Percentiles rank a stretch among this genome's conserved stretches.
Evolutionary conservation across 2,113 vertebrate genomes (phyloP).

Genomic region (Genyomyrus donnyi): DNA sequence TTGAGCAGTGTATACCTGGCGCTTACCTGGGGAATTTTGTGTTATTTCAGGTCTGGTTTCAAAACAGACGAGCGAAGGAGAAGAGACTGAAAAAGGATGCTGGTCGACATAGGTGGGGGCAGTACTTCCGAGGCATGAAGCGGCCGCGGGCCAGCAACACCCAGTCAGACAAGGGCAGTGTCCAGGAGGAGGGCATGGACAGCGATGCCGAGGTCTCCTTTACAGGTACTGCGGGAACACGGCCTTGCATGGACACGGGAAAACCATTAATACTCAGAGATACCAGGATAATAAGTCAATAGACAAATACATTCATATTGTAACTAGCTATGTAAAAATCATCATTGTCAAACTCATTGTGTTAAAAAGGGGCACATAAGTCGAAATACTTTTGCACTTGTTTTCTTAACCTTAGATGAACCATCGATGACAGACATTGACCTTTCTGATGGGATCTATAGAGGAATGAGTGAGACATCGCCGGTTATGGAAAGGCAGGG

Average conservation of each 20-base stretch:
- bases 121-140: slow-evolving; percentile 92
- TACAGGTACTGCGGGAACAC: slow-evolving; percentile 64
- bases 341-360: not conserved
- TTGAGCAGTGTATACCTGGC: not conserved
- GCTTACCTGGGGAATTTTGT: not conserved
- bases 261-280: not conserved
- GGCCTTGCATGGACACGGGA: not conserved
- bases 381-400: not conserved
- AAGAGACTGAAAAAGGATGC: slow-evolving; percentile 93
- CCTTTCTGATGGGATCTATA: slow-evolving; percentile 78
- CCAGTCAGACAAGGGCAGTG: slow-evolving; percentile 89
- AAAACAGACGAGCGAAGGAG: slow-evolving; percentile 95
- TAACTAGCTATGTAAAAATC: not conserved
- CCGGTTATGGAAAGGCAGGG: slow-evolving; percentile 65
- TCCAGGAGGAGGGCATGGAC: slow-evolving; percentile 85
- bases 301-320: not conserved
- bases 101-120: slow-evolving; percentile 91
- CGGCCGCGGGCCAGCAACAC: slow-evolving; percentile 75
- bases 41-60: slow-evolving; percentile 87
- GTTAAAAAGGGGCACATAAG: not conserved
- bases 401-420: slow-evolving; percentile 67
- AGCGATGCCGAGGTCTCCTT: slow-evolving; percentile 95
- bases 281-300: not conserved
- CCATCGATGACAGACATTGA: slow-evolving; percentile 78
- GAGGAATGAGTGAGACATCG: slow-evolving; percentile 70